phyloP scores from a whole-genome alignment of 2,113 vertebrate genomes.

The Myrmecophaga tridactyla region DNA sequence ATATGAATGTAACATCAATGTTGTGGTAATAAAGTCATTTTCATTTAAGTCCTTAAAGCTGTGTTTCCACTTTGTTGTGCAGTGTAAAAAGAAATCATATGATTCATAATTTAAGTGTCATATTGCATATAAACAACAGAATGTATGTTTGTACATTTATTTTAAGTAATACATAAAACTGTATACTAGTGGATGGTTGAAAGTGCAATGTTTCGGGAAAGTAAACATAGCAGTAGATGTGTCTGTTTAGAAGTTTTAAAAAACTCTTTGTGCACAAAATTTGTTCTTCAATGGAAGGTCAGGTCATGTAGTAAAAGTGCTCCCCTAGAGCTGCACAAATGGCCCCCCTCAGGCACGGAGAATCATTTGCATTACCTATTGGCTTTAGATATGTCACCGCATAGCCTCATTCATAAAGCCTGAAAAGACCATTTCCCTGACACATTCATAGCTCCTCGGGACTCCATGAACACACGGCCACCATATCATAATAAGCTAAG shows the following conservation, averaged over 20 bases:
- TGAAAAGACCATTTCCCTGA: neutral
- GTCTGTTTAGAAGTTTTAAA: neutral
- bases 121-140: conserved; percentile 15
- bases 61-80: neutral
- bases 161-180: conserved; percentile 16
- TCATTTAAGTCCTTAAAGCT: neutral
- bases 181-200: neutral
- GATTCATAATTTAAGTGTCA: conserved; percentile 17
- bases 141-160: neutral
- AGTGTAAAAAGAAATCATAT: neutral
- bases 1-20: neutral
- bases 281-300: neutral
- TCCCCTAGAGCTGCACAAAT: neutral
- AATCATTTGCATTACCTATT: neutral
- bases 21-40: neutral
- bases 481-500: neutral
- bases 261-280: neutral
- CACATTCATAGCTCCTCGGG: neutral
- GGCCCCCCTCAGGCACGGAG: neutral
- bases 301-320: neutral
- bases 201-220: conserved; percentile 5
- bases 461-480: neutral
- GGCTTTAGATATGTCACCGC: neutral
- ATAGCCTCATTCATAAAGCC: neutral
- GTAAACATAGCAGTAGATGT: conserved; percentile 21